Evolutionary conservation across 2,888 invertebrate species (phyloP), one percentile per base, ranked within the genome.

Genomic region (Hartigia nigra): DNA sequence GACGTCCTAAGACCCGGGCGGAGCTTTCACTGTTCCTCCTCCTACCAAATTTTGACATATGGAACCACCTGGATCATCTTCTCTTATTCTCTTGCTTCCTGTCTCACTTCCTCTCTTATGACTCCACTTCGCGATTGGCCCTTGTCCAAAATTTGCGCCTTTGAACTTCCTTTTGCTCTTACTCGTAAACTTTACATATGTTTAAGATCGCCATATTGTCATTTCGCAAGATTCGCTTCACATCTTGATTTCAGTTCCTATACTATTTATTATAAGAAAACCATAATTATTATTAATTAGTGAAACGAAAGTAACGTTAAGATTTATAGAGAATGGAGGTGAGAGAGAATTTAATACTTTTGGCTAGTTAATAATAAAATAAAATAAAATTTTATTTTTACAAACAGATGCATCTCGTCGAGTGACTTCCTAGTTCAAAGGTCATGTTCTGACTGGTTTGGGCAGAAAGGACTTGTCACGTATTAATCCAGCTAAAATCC

Each of bases 41-140:
- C 86, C 81, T 83, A 81, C 80, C 74, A 78, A 70, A 75, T 70
- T 78, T 78, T 83, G 81, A 80, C 89, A 87, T 87, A 82, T 86
- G 87, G 78, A 79, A 81, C 87, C 89, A 90, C 88, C 89, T 90
- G 89, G 89, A 76, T 83, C 82, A 84, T 83, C 82, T 82, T 84
- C 76, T 78, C 77, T 74, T 37, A 1, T 14, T 74, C 35, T 74
- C 23, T 55, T 55, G 23, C 55, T 55, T 55, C 55, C 55, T 55
- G 23, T 55, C 55, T 55, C 55, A 55, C 35, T 23, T 31, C 31
- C 31, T 12, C 23, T 23, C 31, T 69, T 69, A 70, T n/a, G 12
- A 70, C 2, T 39, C 35, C 23, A 36, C 23, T n/a, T 39, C n/a
- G 23, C 12, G 34, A 23, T 55, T 55, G 55, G 55, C 55, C 23